These are phyloP conservation scores for Mobula birostris DNA, from an alignment of 2,113 vertebrate species.

Conservation along the genomic window DNA sequence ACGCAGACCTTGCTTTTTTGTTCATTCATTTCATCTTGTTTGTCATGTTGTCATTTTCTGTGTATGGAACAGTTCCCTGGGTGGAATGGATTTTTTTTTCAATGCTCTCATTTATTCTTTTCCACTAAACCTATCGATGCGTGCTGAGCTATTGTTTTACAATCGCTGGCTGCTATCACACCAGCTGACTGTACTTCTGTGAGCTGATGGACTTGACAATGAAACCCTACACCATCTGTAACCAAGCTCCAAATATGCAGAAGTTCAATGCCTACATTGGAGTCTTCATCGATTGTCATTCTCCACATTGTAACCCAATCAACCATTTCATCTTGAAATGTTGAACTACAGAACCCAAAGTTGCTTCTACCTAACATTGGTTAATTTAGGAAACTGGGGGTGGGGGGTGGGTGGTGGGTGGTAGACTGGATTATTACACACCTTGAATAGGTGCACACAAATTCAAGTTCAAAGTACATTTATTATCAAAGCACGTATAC, in stretches of 20 bases:
- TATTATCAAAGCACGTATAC: too few species aligned
- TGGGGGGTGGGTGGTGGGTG: too few species aligned
- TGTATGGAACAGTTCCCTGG: background rate
- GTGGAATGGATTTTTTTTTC: background rate
- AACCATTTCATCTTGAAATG: background rate
- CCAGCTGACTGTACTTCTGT: background rate
- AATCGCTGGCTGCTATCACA: background rate
- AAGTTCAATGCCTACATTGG: background rate
- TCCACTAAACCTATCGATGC: background rate
- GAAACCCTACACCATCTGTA: background rate
- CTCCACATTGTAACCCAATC: too few species aligned
- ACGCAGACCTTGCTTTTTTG: background rate
- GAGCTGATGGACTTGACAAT: background rate
- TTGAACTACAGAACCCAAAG: background rate
- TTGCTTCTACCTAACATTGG: background rate
- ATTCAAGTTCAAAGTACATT: too few species aligned
- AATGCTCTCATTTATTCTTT: background rate
- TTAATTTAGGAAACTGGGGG: background rate
- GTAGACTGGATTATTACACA: too few species aligned
- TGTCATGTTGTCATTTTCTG: background rate
- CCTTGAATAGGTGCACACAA: too few species aligned
- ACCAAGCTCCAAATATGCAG: background rate
- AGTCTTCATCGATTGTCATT: background rate
- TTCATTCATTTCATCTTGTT: background rate
- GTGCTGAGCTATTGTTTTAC: background rate